phyloP scores from a whole-genome alignment of 1,140 invertebrate genomes.

The Procambarus virginalis region DNA sequence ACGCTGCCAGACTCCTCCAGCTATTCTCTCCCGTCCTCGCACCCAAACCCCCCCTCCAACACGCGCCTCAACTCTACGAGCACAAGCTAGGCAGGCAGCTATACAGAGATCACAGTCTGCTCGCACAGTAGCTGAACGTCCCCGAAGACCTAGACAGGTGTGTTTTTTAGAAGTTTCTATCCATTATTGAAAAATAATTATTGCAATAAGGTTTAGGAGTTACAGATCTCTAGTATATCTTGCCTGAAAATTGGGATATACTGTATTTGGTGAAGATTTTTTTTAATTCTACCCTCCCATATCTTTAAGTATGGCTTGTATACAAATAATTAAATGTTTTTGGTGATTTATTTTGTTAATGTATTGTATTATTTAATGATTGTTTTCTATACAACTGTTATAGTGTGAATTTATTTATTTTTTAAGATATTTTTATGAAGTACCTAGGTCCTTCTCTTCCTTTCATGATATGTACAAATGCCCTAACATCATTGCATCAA shows the following conservation, averaged over 20 bases:
- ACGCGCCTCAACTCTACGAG: constrained; percentile 61
- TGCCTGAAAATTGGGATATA: no score
- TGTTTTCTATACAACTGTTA: neutral
- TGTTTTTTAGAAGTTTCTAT: neutral
- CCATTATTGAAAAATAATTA: neutral
- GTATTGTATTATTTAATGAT: neutral
- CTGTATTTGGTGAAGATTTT: neutral
- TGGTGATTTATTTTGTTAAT: neutral
- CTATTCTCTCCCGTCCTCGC: constrained; percentile 32
- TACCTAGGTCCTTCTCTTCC: neutral
- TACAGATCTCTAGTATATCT: no score
- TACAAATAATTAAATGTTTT: neutral
- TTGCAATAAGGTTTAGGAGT: no score
- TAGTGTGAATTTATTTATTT: neutral
- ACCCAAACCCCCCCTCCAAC: constrained; percentile 65
- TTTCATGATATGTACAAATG: neutral
- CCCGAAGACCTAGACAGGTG: constrained; percentile 36
- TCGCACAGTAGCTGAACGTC: constrained; percentile 54
- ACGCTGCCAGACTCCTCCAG: constrained; percentile 51
- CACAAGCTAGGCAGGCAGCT: constrained; percentile 61
- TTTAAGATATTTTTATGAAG: neutral
- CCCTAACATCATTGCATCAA: neutral
- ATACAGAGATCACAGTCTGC: constrained; percentile 67
- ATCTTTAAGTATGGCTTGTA: neutral
- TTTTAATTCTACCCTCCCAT: neutral